Evolutionary conservation across 2,888 invertebrate genomes (phyloP), one percentile per base, ranked within the genome.

Genomic region (Cataglyphis rosenhaueri): DNA sequence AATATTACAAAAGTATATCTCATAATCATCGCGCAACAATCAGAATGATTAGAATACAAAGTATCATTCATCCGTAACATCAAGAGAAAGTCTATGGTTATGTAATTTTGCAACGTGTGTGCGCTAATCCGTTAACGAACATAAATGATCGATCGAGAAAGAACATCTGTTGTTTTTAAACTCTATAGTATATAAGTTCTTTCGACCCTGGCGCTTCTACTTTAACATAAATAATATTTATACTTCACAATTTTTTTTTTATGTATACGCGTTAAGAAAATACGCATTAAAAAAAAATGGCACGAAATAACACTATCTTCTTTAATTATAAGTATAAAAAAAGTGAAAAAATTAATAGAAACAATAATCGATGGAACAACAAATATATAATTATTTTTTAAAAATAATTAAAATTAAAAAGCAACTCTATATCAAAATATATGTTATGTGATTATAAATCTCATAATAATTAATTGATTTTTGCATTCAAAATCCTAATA

Each of bases 41-140:
- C 18, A 25, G n/a, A 61, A 4, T 41, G 29, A 78, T 15, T 15
- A 70, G 15, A 78, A 78, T 55, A 38, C 29, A 55, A 70, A 78
- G 21, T 41, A 57, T 55, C 21, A 41, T 65, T 6, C 41, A 21
- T 25, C 12, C 18, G 18, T 15, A 68, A 18, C 48, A 15, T 15
- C 21, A 29, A 74, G 41, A 70, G 57, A 76, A 76, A 76, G 70
- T 35, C 3, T 61, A 25, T 3, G 8, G 12, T 57, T 44, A 32
- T n/a, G 10, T 57, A 57, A 76, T 70, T 25, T 57, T 3, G n/a
- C 12, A 48, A 38, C 12, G 25, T 25, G 18, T 38, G 25, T 75
- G 18, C 8, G 38, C 1, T 41, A 70, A 57, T 41, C 4, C 38
- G 55, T n/a, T 32, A 41, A 52, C 4, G 21, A 75, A 76, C 6